phyloP scores from a whole-genome alignment of 2,888 invertebrate genomes.

The Rutpela maculata region DNA sequence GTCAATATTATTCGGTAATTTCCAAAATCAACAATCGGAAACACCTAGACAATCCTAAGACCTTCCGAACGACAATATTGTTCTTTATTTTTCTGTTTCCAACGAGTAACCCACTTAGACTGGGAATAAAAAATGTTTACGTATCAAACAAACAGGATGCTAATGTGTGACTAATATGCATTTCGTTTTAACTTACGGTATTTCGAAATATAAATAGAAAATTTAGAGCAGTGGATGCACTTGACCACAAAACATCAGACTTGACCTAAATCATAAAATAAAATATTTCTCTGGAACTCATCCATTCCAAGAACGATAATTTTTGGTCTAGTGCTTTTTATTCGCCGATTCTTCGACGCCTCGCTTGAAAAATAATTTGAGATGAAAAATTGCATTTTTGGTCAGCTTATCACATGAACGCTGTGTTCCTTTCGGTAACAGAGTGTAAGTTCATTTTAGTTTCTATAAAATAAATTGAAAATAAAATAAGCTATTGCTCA shows the following conservation, averaged over 20 bases:
- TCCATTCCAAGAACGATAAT: not conserved
- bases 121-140: constrained; percentile 16
- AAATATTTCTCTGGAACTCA: constrained; percentile 40
- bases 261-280: constrained; percentile 51
- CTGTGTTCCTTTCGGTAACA: too few species aligned
- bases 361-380: not conserved
- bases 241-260: constrained; percentile 57
- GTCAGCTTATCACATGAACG: too few species aligned
- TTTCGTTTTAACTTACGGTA: constrained; percentile 21
- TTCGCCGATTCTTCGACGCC: not conserved
- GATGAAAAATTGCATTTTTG: too few species aligned
- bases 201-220: constrained; percentile 51
- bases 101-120: not conserved
- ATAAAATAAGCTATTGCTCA: too few species aligned
- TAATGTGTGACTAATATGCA: constrained; percentile 35
- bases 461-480: too few species aligned
- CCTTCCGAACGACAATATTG: not conserved
- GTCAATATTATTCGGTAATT: not conserved
- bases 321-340: not conserved
- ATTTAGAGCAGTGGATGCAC: constrained; percentile 53
- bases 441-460: too few species aligned
- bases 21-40: not conserved
- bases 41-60: not conserved
- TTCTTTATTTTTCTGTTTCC: not conserved
- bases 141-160: constrained; percentile 25